Evolutionary conservation across 2,113 vertebrate genomes (phyloP).

Genomic region (Microtus pennsylvanicus): DNA sequence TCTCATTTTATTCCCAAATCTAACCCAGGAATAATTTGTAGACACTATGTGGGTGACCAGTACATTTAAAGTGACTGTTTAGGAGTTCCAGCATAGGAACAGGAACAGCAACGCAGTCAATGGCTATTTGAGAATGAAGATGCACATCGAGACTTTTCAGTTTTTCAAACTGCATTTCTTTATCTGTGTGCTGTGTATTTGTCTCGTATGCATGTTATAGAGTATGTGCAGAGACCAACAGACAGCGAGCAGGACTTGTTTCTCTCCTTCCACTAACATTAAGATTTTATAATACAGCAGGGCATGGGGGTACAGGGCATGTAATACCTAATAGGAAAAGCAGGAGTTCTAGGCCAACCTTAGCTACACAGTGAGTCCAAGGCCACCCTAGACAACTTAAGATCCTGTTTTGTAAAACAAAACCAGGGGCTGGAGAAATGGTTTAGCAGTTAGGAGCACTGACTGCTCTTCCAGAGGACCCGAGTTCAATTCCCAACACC

Average conservation of each 20-base stretch:
- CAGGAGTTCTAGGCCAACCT: neutral
- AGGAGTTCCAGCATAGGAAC: neutral
- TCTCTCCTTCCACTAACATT: neutral
- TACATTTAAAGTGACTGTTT: conserved; percentile 29
- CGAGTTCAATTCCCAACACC: too few relatives aligned
- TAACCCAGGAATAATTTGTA: conserved; percentile 9
- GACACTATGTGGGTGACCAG: conserved; percentile 21
- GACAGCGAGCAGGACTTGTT: neutral
- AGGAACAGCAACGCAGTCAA: conserved; percentile 21
- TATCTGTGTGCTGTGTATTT: neutral
- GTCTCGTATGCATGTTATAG: neutral
- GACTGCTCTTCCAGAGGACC: too few relatives aligned
- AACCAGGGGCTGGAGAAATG: neutral
- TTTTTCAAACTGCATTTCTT: neutral
- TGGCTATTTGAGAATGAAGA: conserved; percentile 34
- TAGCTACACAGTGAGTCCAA: neutral
- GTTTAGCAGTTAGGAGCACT: neutral
- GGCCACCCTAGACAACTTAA: neutral
- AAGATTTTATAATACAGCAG: neutral
- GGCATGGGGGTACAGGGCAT: neutral
- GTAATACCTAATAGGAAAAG: neutral
- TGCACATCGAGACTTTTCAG: neutral
- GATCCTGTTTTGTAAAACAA: neutral
- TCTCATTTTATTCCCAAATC: conserved; percentile 55
- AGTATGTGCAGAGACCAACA: neutral